Base-by-base conservation (phyloP, 2,888 invertebrate species). In the Dryobota labecula region DNA sequence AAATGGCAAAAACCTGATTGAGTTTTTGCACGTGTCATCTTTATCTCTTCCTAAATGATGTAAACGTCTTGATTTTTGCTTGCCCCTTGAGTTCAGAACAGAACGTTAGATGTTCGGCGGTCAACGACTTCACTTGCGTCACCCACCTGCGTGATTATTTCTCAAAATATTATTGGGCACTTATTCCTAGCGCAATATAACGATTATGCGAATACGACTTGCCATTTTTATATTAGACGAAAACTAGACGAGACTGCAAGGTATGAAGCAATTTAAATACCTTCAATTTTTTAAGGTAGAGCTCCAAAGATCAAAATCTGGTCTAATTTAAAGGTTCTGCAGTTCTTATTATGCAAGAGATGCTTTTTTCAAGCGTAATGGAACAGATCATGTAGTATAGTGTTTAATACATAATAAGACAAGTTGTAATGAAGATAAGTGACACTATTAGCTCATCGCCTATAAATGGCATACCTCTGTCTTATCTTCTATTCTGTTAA, bases 101-200 rank as follows among this genome's bases (percentile, higher is more conserved):
- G 24, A 70, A 65, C 13, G 64, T 54, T 76, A 15, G 30, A 47
- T 66, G 60, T 73, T 78, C 33, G 71, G 58, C 78, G 86, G 85
- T 86, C 85, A 84, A 73, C 51, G 86, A 85, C 85, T 78, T 75
- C 24, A 33, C 65, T 83, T 83, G 64, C 81, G 83, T 83, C 79
- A 84, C 47, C 58, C 74, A 67, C 60, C 80, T 66, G 49, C 56
- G 57, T 64, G 36, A 53, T 71, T 54, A 54, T 67, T n/a, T 66
- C 70, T 72, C 36, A 69, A 77, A 79, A 75, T 81, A 74, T 69
- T 73, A 58, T 70, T 72, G 24, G 53, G 41, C 45, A 68, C 60
- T 56, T 78, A 54, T 69, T 62, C 9, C 41, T 70, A 66, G 33
- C 49, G 57, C 36, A 70, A 54, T 69, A 27, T 63, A 71, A 61